Conservation (phyloP, 2,113 vertebrate genomes). For the Rhynchomys soricoides region DNA sequence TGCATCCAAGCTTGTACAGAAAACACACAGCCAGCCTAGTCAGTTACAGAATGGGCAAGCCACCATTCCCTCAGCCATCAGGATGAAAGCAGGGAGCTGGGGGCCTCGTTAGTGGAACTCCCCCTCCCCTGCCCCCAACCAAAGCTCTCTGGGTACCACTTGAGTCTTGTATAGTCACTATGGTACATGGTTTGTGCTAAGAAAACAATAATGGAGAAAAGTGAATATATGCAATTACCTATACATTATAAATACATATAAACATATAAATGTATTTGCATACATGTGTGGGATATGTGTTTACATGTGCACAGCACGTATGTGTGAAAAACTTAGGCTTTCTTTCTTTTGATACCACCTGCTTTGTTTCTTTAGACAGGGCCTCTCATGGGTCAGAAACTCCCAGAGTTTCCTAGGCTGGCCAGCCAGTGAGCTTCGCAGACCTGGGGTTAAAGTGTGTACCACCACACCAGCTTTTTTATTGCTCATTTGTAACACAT, state of each 20-base stretch:
- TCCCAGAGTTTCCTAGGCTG: background rate
- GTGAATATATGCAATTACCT: background rate
- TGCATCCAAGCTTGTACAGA: background rate
- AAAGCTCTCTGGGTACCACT: background rate
- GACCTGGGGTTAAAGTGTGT: background rate
- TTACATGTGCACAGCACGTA: background rate
- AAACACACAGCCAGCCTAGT: background rate
- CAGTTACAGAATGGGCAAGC: too few relatives aligned
- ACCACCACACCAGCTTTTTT: background rate
- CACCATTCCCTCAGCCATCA: background rate
- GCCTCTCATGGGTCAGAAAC: background rate
- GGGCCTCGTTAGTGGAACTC: too few relatives aligned
- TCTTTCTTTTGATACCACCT: background rate
- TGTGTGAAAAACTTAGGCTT: background rate
- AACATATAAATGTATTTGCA: background rate
- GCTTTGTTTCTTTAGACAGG: background rate
- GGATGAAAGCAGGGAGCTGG: background rate
- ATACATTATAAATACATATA: background rate
- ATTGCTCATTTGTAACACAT: background rate
- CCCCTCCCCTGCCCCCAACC: background rate
- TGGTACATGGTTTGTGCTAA: background rate
- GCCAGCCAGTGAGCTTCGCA: background rate
- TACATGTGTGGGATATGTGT: background rate
- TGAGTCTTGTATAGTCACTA: background rate
- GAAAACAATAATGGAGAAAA: background rate